These are phyloP conservation scores for Volucella inflata DNA, from an alignment of 2,888 invertebrate species.

Conservation along the genomic window DNA sequence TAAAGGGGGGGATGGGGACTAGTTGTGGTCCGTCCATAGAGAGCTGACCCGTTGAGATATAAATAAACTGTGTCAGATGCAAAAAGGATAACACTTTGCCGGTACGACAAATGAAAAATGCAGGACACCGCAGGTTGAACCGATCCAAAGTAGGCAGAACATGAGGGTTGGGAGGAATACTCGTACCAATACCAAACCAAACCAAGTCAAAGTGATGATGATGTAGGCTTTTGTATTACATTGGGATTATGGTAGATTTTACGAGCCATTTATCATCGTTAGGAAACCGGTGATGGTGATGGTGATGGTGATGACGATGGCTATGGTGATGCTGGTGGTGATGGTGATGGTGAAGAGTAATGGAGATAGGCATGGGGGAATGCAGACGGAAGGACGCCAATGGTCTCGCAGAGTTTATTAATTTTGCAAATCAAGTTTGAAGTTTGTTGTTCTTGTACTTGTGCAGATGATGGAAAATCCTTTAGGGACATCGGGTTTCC, in stretches of 20 bases:
- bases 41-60: constrained; percentile 60
- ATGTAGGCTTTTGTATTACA: constrained; percentile 71
- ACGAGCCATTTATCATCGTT: constrained; percentile 72
- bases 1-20: constrained; percentile 1
- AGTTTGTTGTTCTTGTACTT: constrained; percentile 29
- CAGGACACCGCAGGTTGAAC: constrained; percentile 36
- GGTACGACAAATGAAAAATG: constrained; percentile 72
- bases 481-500: constrained; percentile 52
- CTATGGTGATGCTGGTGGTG: no score
- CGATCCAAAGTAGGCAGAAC: not conserved
- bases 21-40: constrained; percentile 12
- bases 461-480: constrained; percentile 32
- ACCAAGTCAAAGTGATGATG: constrained; percentile 35
- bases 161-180: constrained; percentile 23
- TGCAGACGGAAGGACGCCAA: constrained; percentile 57
- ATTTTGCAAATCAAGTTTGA: constrained; percentile 73
- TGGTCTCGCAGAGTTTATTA: constrained; percentile 65
- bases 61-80: constrained; percentile 72
- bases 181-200: no score
- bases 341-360: no score
- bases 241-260: constrained; percentile 66
- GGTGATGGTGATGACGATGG: no score
- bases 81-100: constrained; percentile 65
- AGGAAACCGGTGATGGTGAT: constrained; percentile 25
- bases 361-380: not conserved